These are phyloP conservation scores for Caenorhabditis remanei DNA, from an alignment of 1,140 invertebrate species.

Conservation along the genomic window DNA sequence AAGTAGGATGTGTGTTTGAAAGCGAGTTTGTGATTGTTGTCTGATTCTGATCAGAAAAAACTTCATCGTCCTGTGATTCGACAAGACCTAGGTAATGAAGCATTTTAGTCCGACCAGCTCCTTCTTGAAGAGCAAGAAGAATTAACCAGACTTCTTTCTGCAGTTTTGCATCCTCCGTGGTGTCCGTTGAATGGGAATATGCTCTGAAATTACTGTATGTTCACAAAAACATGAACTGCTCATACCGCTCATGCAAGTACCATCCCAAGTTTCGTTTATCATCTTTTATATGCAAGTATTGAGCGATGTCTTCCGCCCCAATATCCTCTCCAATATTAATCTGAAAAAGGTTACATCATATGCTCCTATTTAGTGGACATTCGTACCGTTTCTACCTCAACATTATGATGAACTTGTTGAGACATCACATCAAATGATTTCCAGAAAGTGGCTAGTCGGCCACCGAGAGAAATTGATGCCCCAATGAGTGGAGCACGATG, in stretches of 20 bases:
- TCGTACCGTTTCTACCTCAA: slow-evolving; percentile 42
- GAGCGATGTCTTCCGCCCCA: slow-evolving; percentile 7
- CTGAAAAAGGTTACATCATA: neutral
- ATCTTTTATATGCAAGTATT: slow-evolving; percentile 35
- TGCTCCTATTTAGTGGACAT: neutral
- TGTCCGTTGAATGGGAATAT: neutral
- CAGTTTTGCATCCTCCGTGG: neutral
- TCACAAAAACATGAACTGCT: no score
- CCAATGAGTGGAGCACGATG: slow-evolving; percentile 23
- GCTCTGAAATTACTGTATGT: neutral
- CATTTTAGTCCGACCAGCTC: slow-evolving; percentile 6
- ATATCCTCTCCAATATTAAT: neutral
- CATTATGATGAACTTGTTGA: slow-evolving; percentile 26
- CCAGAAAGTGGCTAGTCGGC: slow-evolving; percentile 16
- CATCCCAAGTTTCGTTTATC: slow-evolving; percentile 43
- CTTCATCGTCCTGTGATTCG: neutral
- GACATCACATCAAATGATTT: slow-evolving; percentile 22
- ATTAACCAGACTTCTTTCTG: slow-evolving; percentile 10
- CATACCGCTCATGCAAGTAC: slow-evolving; percentile 15
- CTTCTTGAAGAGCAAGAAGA: slow-evolving; percentile 31
- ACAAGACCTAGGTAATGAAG: slow-evolving; percentile 12
- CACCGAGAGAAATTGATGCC: slow-evolving; percentile 15
- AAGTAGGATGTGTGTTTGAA: neutral
- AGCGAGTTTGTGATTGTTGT: neutral
- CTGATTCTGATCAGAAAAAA: neutral